Conservation (phyloP, 1,140 invertebrate genomes). For the Schlechtendalia chinensis region DNA sequence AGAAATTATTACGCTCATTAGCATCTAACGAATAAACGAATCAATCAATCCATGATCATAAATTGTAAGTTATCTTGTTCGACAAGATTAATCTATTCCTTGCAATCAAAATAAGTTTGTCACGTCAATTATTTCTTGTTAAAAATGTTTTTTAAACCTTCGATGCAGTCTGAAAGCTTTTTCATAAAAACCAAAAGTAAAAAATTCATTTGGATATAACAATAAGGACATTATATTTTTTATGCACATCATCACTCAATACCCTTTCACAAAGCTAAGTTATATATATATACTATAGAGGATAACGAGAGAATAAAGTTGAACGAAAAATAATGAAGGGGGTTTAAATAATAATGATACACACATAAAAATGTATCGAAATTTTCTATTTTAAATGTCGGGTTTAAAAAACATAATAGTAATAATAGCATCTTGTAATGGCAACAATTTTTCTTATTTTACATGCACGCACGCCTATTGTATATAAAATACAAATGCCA, state of each 20-base stretch:
- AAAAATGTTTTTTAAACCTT: constrained; percentile 30
- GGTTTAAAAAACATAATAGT: background rate
- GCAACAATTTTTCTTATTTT: background rate
- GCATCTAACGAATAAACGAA: constrained; percentile 23
- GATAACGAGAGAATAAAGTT: background rate
- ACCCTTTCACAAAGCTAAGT: constrained; percentile 19
- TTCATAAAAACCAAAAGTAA: constrained; percentile 15
- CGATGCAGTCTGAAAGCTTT: constrained; percentile 32
- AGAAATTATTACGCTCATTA: constrained; percentile 1
- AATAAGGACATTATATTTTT: constrained; percentile 31
- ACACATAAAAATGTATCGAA: constrained; percentile 29
- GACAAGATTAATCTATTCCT: background rate
- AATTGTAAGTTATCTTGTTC: background rate
- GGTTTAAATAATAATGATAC: constrained; percentile 4
- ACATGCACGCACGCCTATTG: background rate
- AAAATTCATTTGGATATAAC: constrained; percentile 42
- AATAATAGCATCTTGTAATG: background rate
- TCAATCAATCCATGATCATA: constrained; percentile 10
- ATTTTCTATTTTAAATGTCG: constrained; percentile 27
- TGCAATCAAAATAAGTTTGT: constrained; percentile 36
- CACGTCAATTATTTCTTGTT: constrained; percentile 35
- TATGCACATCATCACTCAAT: constrained; percentile 37
- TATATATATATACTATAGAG: no score
- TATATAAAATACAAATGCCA: constrained; percentile 25
- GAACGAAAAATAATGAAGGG: constrained; percentile 30